A percentile compares a stretch with the other conserved stretches of the same genome.
Conservation (phyloP, 2,888 invertebrate species). For the Himalopsyche kuldschensis region DNA sequence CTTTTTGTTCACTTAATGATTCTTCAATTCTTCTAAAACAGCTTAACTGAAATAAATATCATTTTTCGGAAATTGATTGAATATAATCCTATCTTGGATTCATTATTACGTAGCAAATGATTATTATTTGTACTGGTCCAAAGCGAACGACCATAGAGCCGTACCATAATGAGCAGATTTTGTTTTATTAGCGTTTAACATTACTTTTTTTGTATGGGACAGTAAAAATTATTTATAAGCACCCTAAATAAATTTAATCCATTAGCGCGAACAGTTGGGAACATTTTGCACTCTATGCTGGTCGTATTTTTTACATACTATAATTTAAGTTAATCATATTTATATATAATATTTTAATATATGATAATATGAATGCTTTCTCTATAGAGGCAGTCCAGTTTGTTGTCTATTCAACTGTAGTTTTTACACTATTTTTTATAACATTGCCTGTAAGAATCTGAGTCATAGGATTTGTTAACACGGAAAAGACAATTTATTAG, state of each 20-base stretch:
- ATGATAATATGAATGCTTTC: not conserved
- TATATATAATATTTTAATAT: not conserved
- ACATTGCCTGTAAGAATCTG: not conserved
- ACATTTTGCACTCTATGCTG: not conserved
- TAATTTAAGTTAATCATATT: not conserved
- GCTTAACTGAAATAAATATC: not conserved
- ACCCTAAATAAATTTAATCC: not conserved
- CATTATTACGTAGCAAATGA: not conserved
- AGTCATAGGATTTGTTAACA: not conserved
- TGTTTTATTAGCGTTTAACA: too few species aligned
- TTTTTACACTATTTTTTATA: slow-evolving; percentile 1
- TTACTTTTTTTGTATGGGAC: too few species aligned
- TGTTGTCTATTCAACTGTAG: not conserved
- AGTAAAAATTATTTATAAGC: not conserved
- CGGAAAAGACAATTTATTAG: not conserved
- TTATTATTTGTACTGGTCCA: not conserved
- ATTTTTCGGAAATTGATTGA: not conserved
- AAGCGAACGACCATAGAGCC: not conserved
- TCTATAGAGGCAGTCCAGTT: not conserved
- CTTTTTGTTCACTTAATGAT: not conserved
- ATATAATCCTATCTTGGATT: not conserved
- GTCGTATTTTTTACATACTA: not conserved
- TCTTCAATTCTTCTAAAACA: not conserved
- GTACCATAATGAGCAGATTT: too few species aligned
- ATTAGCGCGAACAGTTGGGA: not conserved